Evolutionary conservation across 2,888 invertebrate genomes (phyloP).

Genomic region (Plagiodera versicolora): DNA sequence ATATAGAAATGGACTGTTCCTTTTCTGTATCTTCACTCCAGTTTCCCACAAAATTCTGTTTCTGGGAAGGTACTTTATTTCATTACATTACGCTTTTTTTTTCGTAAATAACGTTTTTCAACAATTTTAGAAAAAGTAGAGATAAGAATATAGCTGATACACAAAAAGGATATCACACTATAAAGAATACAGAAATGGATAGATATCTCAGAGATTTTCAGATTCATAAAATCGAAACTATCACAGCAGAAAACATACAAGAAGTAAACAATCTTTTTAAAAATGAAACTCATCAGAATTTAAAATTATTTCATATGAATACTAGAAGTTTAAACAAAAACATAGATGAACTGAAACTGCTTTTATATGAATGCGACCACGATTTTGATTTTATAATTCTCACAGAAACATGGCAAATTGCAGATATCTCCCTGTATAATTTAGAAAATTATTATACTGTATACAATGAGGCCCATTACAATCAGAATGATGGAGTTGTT

Average conservation of each 20-base stretch:
- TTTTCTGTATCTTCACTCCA: background rate
- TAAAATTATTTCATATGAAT: too few species aligned
- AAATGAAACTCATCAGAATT: background rate
- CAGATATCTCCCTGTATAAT: constrained; percentile 4
- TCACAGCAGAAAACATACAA: constrained; percentile 6
- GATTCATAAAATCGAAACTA: background rate
- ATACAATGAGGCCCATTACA: constrained; percentile 5
- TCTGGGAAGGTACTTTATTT: background rate
- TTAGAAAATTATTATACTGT: constrained; percentile 3
- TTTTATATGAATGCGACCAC: too few species aligned
- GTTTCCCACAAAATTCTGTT: background rate
- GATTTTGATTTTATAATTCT: constrained; percentile 6
- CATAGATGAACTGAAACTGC: too few species aligned
- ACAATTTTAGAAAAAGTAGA: too few species aligned
- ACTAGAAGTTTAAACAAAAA: too few species aligned
- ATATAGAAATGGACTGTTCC: background rate
- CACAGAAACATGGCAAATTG: constrained; percentile 11
- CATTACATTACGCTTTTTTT: too few species aligned
- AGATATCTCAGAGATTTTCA: background rate
- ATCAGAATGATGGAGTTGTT: too few species aligned
- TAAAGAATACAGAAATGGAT: constrained; percentile 1
- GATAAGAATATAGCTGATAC: background rate
- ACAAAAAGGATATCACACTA: background rate
- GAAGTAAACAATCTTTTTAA: constrained; percentile 6
- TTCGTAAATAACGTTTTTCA: too few species aligned